Percentiles rank a stretch among this genome's conserved stretches.
These are phyloP conservation scores for Amblyjoppa proteus DNA, from an alignment of 2,888 invertebrate species.

Conservation along the genomic window DNA sequence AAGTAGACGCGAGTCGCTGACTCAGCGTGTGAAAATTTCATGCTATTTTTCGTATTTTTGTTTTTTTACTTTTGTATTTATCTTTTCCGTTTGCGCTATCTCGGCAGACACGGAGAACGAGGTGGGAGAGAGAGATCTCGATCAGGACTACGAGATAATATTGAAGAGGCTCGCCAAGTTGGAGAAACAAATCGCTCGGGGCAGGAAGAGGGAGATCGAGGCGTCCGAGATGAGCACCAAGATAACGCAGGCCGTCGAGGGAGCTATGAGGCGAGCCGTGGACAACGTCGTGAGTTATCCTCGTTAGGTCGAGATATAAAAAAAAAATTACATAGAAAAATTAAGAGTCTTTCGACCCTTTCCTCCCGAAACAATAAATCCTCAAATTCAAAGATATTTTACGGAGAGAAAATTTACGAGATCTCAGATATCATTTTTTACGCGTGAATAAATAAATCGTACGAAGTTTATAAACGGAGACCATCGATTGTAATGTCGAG, in stretches of 20 bases:
- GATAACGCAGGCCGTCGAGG: conserved; percentile 80
- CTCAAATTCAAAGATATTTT: too few species aligned
- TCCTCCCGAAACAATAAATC: too few species aligned
- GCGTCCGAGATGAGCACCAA: conserved; percentile 78
- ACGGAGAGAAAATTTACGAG: too few species aligned
- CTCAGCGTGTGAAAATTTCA: conserved; percentile 15
- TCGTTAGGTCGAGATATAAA: too few species aligned
- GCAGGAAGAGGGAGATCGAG: conserved; percentile 79
- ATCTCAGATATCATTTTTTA: too few species aligned
- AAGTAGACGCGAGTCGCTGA: conserved; percentile 12
- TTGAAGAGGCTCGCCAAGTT: conserved; percentile 81
- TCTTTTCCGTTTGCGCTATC: conserved; percentile 14
- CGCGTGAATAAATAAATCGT: too few species aligned
- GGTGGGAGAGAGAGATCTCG: conserved; percentile 78
- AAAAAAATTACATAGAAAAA: not conserved
- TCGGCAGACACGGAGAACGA: conserved; percentile 82
- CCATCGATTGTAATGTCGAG: too few species aligned
- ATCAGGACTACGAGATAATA: conserved; percentile 80
- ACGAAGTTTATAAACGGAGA: too few species aligned
- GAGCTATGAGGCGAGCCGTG: conserved; percentile 79
- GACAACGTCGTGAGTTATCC: conserved; percentile 79
- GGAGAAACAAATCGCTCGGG: conserved; percentile 82
- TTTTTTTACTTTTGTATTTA: not conserved
- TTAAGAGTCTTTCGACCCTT: not conserved
- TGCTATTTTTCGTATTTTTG: not conserved